Percentiles rank a stretch among this genome's conserved stretches.
These are phyloP conservation scores for Phenganax subtilis DNA, from an alignment of 92 coral and sea anemone genomes.

Conservation along the genomic window DNA sequence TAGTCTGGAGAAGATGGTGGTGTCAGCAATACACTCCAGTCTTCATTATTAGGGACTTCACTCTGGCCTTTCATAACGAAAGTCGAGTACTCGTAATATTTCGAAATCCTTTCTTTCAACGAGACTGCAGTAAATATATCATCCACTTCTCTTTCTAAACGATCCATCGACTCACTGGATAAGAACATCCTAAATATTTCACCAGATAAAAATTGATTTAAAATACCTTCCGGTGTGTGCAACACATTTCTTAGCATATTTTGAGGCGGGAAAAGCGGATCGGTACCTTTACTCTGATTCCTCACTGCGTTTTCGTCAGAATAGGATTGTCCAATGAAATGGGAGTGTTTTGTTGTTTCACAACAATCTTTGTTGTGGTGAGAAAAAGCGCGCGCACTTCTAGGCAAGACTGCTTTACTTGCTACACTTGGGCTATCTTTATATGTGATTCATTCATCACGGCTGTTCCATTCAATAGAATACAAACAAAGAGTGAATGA, in stretches of 20 bases:
- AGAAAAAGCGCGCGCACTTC: constrained; percentile 1
- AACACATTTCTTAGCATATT: neutral
- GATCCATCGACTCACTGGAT: constrained; percentile 22
- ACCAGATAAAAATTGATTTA: neutral
- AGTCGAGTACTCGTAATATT: constrained; percentile 4
- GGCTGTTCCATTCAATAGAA: constrained; percentile 8
- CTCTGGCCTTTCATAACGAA: neutral
- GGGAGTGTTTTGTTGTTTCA: neutral
- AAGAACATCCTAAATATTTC: constrained; percentile 1
- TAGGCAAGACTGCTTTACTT: constrained; percentile 7
- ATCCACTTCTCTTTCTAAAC: constrained; percentile 8
- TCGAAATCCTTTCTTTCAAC: neutral
- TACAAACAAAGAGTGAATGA: constrained; percentile 31
- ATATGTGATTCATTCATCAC: constrained; percentile 23
- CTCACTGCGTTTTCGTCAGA: neutral
- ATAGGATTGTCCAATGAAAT: constrained; percentile 16
- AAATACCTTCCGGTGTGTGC: neutral
- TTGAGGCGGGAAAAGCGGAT: constrained; percentile 8
- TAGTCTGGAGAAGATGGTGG: constrained; percentile 30
- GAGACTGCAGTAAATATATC: constrained; percentile 20
- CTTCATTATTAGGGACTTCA: neutral
- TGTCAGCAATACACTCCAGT: constrained; percentile 26
- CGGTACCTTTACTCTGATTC: neutral
- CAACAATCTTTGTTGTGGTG: neutral
- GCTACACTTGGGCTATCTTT: neutral